Evolutionary conservation across 2,888 invertebrate species (phyloP).

Genomic region (Tachina grossa): DNA sequence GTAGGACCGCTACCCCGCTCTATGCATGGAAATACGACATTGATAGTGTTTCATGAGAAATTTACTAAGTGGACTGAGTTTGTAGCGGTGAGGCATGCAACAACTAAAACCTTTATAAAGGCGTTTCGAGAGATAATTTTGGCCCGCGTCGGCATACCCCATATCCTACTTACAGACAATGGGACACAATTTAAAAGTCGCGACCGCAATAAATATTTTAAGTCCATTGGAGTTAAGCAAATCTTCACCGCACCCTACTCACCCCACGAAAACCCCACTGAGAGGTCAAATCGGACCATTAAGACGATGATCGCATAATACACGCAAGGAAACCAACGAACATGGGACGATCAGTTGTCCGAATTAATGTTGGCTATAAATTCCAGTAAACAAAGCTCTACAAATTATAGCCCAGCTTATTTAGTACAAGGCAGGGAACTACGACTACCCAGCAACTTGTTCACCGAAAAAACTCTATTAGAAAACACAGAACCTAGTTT

Average conservation of each 20-base stretch:
- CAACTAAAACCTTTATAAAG: no score
- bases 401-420: no score
- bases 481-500: neutral
- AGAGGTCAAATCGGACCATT: slow-evolving; percentile 12
- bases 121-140: no score
- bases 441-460: slow-evolving; percentile 21
- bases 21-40: slow-evolving; percentile 29
- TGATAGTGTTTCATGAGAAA: slow-evolving; percentile 9
- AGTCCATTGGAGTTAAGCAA: slow-evolving; percentile 9
- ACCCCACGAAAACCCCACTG: slow-evolving; percentile 43
- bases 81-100: no score
- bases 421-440: slow-evolving; percentile 2
- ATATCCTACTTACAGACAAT: neutral
- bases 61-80: no score
- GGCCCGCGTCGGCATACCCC: no score
- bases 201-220: slow-evolving; percentile 19
- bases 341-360: no score
- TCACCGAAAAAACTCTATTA: neutral
- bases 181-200: slow-evolving; percentile 40
- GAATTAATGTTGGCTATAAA: no score
- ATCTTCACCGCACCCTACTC: slow-evolving; percentile 26
- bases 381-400: no score
- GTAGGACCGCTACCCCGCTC: slow-evolving; percentile 39
- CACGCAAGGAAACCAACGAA: no score
- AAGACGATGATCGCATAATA: slow-evolving; percentile 43